phyloP scores from a whole-genome alignment of 2,113 vertebrate genomes.

The Lepisosteus osseus region DNA sequence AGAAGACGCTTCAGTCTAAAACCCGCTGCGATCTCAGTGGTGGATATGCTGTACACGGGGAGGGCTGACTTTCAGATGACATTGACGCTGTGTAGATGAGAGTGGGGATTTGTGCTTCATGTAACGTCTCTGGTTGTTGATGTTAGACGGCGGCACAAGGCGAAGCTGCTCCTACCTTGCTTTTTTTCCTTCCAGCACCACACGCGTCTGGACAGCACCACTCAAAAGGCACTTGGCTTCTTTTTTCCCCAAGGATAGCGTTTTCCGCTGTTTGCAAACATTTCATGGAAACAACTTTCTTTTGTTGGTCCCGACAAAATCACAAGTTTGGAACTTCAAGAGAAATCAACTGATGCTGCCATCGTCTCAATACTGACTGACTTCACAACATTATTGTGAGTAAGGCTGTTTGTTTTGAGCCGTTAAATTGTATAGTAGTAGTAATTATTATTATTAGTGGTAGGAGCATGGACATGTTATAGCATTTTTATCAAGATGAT shows the following conservation, averaged over 20 bases:
- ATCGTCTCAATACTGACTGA: conserved; percentile 22
- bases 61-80: conserved; percentile 75
- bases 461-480: background rate
- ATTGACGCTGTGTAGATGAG: conserved; percentile 74
- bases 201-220: conserved; percentile 65
- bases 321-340: conserved; percentile 51
- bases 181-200: conserved; percentile 69
- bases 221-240: conserved; percentile 42
- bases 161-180: conserved; percentile 59
- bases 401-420: conserved; percentile 26
- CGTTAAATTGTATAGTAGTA: too few species aligned
- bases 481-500: background rate
- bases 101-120: conserved; percentile 61
- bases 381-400: conserved; percentile 50
- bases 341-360: conserved; percentile 50
- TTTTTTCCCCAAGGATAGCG: conserved; percentile 49
- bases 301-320: conserved; percentile 37
- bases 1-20: conserved; percentile 65
- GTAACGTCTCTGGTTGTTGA: conserved; percentile 62
- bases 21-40: conserved; percentile 65
- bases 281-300: conserved; percentile 50
- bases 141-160: conserved; percentile 63
- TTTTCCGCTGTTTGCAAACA: conserved; percentile 19
- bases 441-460: background rate
- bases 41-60: conserved; percentile 71